Conservation (phyloP, 2,113 vertebrate genomes). For the Pampusana beccarii region DNA sequence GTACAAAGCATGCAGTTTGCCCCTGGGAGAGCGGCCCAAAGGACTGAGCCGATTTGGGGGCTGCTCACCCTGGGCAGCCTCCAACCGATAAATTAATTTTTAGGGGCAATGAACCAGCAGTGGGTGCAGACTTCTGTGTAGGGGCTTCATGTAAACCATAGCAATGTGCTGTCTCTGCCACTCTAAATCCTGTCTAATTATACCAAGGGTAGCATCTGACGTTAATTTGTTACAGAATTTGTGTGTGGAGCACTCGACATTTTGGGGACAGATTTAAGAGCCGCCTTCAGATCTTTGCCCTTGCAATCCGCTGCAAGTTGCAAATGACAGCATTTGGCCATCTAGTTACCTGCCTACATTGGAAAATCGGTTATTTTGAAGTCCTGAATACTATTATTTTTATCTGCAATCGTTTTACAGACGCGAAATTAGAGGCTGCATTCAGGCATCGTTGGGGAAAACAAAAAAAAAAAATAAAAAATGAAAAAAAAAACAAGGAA, state of each 20-base stretch:
- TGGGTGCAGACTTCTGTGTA: background rate
- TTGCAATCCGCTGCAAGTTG: background rate
- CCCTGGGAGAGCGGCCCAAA: accelerated
- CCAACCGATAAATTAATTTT: background rate
- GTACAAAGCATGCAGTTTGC: accelerated
- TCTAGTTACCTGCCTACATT: background rate
- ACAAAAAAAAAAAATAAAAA: accelerated
- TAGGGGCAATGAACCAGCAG: background rate
- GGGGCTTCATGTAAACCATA: background rate
- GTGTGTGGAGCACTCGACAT: background rate
- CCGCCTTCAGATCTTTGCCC: slow-evolving; percentile 25
- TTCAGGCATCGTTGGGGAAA: background rate
- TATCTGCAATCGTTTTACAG: background rate
- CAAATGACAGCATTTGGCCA: background rate
- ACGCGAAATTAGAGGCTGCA: background rate
- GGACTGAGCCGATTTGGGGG: background rate
- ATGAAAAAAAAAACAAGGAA: background rate
- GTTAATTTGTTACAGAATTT: slow-evolving; percentile 40
- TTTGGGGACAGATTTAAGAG: slow-evolving; percentile 41
- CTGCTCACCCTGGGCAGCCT: background rate
- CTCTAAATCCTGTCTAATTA: slow-evolving; percentile 42
- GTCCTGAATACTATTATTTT: background rate
- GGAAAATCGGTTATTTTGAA: background rate
- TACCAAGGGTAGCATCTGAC: slow-evolving; percentile 44
- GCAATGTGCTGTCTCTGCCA: slow-evolving; percentile 38